Evolutionary conservation across 2,888 invertebrate genomes (phyloP).

Genomic region (Cephus rjabovi): DNA sequence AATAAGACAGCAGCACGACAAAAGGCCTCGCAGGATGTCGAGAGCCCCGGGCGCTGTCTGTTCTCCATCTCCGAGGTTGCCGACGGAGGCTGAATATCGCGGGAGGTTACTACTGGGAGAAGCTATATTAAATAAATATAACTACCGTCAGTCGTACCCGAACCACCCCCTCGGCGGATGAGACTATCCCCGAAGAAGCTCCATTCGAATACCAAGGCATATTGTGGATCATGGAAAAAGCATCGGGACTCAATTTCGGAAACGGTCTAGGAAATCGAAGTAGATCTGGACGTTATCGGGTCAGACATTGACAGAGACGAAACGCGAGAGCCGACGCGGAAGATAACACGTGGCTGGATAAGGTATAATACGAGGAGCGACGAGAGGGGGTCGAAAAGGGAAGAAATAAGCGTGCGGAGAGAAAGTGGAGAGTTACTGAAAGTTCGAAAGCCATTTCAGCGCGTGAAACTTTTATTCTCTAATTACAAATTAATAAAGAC

Average conservation of each 20-base stretch:
- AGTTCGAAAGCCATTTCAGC: slow-evolving; percentile 32
- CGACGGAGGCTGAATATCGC: neutral
- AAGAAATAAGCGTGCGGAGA: neutral
- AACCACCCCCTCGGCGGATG: neutral
- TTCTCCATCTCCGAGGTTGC: slow-evolving; percentile 15
- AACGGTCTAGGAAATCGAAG: neutral
- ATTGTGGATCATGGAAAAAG: neutral
- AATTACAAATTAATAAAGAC: slow-evolving; percentile 59
- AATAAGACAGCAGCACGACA: slow-evolving; percentile 53
- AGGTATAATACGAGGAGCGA: neutral
- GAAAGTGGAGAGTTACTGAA: slow-evolving; percentile 12
- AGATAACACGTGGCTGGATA: neutral
- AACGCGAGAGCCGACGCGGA: neutral
- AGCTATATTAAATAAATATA: slow-evolving; percentile 48
- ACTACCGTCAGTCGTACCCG: slow-evolving; percentile 3
- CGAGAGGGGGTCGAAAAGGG: neutral
- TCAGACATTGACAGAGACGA: neutral
- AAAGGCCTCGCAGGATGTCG: slow-evolving; percentile 34
- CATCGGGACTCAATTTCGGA: neutral
- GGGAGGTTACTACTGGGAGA: slow-evolving; percentile 1
- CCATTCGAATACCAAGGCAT: neutral
- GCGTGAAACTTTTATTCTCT: slow-evolving; percentile 47
- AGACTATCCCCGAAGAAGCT: neutral
- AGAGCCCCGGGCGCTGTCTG: slow-evolving; percentile 46
- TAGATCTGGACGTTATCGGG: neutral